Evolutionary conservation across 1,140 invertebrate species (phyloP), one percentile per base, ranked within the genome.

Genomic region (Thaumatotibia leucotreta): DNA sequence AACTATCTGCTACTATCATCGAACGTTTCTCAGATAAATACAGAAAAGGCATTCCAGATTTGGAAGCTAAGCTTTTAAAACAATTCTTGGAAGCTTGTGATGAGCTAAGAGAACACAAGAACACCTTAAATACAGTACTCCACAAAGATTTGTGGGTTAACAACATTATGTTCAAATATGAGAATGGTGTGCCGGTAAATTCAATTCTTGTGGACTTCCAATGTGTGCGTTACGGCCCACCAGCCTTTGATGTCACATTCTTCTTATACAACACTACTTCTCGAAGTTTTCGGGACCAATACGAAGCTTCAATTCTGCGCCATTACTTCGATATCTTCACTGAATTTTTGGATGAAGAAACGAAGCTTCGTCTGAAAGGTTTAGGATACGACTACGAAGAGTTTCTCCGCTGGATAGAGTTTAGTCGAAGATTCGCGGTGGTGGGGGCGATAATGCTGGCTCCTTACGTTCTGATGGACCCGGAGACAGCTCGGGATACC

Each of bases 121-220:
- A 76, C 4, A 86, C 79, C 4, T 63, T 90, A 3, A 91, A 91
- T 27, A 87, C 92, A 0, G 11, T 92, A 4, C 79, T 88, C 29
- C 92, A 93, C 65, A 92, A 91, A 22, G 92, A 93, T 69, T 74
- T 92, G 17, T 92, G 91, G 87, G 69, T 82, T 0, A 92, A 92
- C 52, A 93, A 93, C 68, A 84, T 93, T 5, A 70, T 92, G 61
- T 92, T 90, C 63, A 74, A 84, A 64, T 92, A 92, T 58, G 77
- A 89, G 1, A 73, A 74, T 20, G 72, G 73, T 0, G 52, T 65
- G 5, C 83, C 87, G 0, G 72, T 66, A 0, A 82, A 86, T 23
- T 88, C 88, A 23, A 66, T 89, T 52, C 65, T 92, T 0, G 70
- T 92, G 23, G 91, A 92, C 75, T 92, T 80, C 67, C 90, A 92